Percentiles rank a stretch among this genome's conserved stretches.
Evolutionary conservation across 2,113 vertebrate genomes (phyloP).

Genomic region (Anas platyrhynchos): DNA sequence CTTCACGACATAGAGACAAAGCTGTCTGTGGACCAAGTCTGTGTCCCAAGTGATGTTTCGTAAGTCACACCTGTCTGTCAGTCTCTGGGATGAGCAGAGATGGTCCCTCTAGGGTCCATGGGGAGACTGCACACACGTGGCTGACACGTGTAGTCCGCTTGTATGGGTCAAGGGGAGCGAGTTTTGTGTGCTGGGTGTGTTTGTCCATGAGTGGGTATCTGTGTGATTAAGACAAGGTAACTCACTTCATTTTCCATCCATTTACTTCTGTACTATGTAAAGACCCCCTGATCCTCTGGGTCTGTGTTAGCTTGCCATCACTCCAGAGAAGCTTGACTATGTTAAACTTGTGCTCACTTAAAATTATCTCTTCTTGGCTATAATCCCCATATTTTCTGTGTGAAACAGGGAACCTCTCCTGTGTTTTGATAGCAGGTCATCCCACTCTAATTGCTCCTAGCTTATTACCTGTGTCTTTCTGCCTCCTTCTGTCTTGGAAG

Average conservation of each 20-base stretch:
- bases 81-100: background rate
- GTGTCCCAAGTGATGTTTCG: background rate
- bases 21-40: background rate
- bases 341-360: background rate
- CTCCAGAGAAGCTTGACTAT: background rate
- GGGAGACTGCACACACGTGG: rapidly evolving
- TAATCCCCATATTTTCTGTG: background rate
- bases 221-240: background rate
- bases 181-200: background rate
- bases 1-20: background rate
- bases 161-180: rapidly evolving
- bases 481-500: background rate
- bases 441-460: rapidly evolving
- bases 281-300: background rate
- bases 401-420: background rate
- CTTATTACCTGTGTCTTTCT: background rate
- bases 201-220: background rate
- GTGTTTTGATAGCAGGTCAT: background rate
- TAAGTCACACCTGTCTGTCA: background rate
- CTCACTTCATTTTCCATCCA: background rate
- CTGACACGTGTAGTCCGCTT: background rate
- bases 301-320: background rate
- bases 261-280: background rate
- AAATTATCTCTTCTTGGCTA: background rate
- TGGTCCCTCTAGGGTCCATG: rapidly evolving